Conservation (phyloP, 2,113 vertebrate species). For the Tor tambroides region DNA sequence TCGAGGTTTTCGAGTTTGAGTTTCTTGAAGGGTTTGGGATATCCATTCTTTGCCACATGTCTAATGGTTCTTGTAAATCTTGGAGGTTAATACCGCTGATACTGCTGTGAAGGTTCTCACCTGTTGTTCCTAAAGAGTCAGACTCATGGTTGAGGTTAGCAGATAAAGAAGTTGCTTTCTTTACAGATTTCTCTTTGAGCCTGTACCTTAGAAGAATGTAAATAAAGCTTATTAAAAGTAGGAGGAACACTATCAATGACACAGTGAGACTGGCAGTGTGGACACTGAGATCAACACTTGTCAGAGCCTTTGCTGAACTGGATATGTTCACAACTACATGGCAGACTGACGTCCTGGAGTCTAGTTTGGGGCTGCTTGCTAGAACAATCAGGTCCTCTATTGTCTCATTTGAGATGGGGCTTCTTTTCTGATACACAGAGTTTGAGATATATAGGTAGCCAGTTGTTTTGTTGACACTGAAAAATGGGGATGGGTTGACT, state of each 20-base stretch:
- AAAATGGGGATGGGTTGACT: conserved; percentile 76
- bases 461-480: conserved; percentile 83
- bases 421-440: conserved; percentile 73
- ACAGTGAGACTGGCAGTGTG: conserved; percentile 77
- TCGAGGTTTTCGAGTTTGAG: conserved; percentile 74
- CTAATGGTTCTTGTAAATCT: conserved; percentile 73
- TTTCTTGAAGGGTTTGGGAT: conserved; percentile 65
- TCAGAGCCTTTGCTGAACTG: conserved; percentile 68
- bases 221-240: conserved; percentile 75
- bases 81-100: conserved; percentile 63
- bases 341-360: conserved; percentile 82
- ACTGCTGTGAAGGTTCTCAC: conserved; percentile 41
- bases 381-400: conserved; percentile 79
- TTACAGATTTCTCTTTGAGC: conserved; percentile 68
- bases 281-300: conserved; percentile 59
- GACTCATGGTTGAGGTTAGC: conserved; percentile 54
- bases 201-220: conserved; percentile 79
- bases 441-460: conserved; percentile 82
- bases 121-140: conserved; percentile 56
- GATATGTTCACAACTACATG: conserved; percentile 84
- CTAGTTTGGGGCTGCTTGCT: conserved; percentile 82
- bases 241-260: conserved; percentile 78
- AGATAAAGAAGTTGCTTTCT: conserved; percentile 69
- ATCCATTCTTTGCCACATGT: conserved; percentile 69
- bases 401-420: conserved; percentile 61